Base-by-base conservation (phyloP, 2,888 invertebrate species). In the Schizotus pectinicornis region DNA sequence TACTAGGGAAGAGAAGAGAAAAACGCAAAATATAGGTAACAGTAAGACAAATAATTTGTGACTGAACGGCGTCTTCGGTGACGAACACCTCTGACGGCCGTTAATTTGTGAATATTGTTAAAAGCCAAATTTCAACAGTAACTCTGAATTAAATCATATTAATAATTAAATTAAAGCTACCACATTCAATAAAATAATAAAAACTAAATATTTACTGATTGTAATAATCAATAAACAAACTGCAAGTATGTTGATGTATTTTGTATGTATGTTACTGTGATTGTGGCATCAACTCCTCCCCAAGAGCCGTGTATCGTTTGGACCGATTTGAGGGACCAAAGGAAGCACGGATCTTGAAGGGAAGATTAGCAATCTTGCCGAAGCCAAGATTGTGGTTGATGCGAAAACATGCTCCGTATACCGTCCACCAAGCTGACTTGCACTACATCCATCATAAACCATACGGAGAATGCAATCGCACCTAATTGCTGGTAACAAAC, bases 1-100 rank as follows among this genome's bases (percentile, higher is more conserved):
- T 80, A 80, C 80, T 80, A 80, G 79, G 78, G 78, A 80, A 79
- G 77, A 80, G 78, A 80, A 80, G 78, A 79, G 72, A 74, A 79
- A 78, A 80, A 80, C 79, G 78, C 78, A 80, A 80, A 80, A 80
- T 80, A 79, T 80, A 80, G 79, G 77, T 78, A 78, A 22, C 77
- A 78, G 74, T 79, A 78, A 78, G 74, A 79, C 74, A 77, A 79
- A 77, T 73, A 75, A 73, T 64, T 72, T 65, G 68, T 72, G 69
- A 69, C 57, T 50, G 37, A 56, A 61, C 53, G 54, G 65, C 54
- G 50, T 41, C 49, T 22, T 34, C 56, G 62, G 61, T 53, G 56
- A 47, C 45, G 39, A 41, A 34, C 61, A 65, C 61, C 59, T 22
- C 50, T 53, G 59, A 61, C 45, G 46, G 59, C 64, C 64, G 60